Evolutionary conservation across 1,140 invertebrate genomes (phyloP), one percentile per base, ranked within the genome.

Genomic region (Diachasma alloeum): DNA sequence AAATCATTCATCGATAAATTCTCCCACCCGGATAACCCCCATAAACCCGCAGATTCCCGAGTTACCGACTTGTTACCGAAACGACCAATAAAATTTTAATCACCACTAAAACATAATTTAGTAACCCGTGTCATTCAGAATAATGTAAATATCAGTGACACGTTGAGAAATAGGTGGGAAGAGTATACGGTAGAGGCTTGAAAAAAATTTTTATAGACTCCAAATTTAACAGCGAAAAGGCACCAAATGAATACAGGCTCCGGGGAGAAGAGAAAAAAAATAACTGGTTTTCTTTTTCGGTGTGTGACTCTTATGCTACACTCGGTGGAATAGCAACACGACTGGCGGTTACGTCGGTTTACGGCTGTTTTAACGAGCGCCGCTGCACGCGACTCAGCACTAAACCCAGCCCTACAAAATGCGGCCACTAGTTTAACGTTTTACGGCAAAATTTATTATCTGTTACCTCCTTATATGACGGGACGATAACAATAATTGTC

Each of bases 391-490:
- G 86, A 90, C 85, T 89, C 85, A 85, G 84, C 85, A 88, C 86
- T 89, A 88, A 89, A 88, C 83, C 26, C 85, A 86, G 81, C 85
- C 84, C 86, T 89, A 89, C 89, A 87, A 86, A 89, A 89, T 84
- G 82, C 83, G 85, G 82, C 84, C 87, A 89, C 87, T 89, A 89
- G 85, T 87, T 88, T 84, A 87, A 87, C 26, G 83, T 88, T 89
- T 90, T 90, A 90, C 83, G 87, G 82, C 82, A 81, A 81, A 86
- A 89, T 90, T 90, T 90, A 90, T 90, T 90, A 90, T 89, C 87
- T 89, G 87, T 88, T 89, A 88, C 84, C 87, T 88, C 84, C 87
- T 89, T 87, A 87, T 87, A 89, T 87, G 84, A 89, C 79, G 84
- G 83, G 80, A 87, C 84, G 86, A 90, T 90, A 89, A 88, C 82